Base-by-base conservation (phyloP, 2,113 vertebrate genomes). In the Pyxicephalus adspersus region DNA sequence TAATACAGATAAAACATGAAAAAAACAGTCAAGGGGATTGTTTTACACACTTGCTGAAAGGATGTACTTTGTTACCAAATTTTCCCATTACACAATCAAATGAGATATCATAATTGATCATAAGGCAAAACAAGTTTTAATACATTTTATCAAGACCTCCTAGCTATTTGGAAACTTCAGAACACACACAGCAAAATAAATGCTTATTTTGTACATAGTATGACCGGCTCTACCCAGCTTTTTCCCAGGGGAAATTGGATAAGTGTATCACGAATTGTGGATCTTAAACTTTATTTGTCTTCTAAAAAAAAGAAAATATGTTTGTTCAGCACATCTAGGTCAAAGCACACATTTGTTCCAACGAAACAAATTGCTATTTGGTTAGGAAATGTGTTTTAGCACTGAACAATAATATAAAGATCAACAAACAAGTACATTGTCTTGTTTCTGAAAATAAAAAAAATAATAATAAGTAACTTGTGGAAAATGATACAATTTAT, bases 1-100 rank as follows among this genome's bases (percentile, higher is more conserved):
- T 54, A 63, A 26, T 15, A 70, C 18, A 80, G 50, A 74, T 74
- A 74, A 74, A 23, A 68, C 15, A 6, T 64, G 34, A 72, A 63
- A 55, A 13, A 55, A 50, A 64, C 45, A 26, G 58, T 81, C 38
- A 73, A 64, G 60, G 15, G 25, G 38, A 63, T 71, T 61, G 25
- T 28, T 63, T 54, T 54, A 81, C 58, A 73, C 50, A 54, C 3
- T 54, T 73, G 58, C 34, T 72, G 78, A 81, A 71, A 80, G 66
- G 54, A 71, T 20, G 51, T 26, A 15, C 26, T 63, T 58, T 60
- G 31, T 66, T 67, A 20, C 16, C 15, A 60, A 25, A 31, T 6
- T 45, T 66, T 58, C 17, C 28, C 34, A 58, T 58, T 68, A 70
- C 54, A 28, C 51, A 50, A 70, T 1, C 25, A 72, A 72, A 29